Evolutionary conservation across 1,140 invertebrate genomes (phyloP).

Genomic region (Ooceraea biroi): DNA sequence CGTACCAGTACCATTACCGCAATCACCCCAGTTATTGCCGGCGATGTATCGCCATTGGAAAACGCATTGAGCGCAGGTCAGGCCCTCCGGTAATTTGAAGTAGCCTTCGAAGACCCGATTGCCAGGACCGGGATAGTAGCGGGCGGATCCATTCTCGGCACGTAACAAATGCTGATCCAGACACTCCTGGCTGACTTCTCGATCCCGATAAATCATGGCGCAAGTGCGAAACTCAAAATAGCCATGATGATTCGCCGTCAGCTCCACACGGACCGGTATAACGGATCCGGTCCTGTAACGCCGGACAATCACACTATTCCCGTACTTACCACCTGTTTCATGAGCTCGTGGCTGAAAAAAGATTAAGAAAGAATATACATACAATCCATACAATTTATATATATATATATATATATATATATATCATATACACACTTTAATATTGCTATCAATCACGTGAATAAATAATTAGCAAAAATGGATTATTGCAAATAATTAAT

Average conservation of each 20-base stretch:
- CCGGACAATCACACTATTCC: conserved; percentile 92
- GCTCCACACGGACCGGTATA: conserved; percentile 91
- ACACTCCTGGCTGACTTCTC: conserved; percentile 91
- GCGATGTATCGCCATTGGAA: conserved; percentile 94
- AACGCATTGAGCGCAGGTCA: conserved; percentile 92
- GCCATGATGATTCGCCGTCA: conserved; percentile 93
- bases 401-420: not conserved
- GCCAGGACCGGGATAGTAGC: conserved; percentile 92
- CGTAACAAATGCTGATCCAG: conserved; percentile 91
- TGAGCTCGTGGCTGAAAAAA: conserved; percentile 90
- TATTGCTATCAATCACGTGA: too few species aligned
- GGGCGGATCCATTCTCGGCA: conserved; percentile 86
- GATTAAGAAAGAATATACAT: conserved; percentile 42
- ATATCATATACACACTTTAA: too few species aligned
- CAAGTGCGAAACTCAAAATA: conserved; percentile 96
- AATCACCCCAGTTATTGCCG: conserved; percentile 93
- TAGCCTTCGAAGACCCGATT: conserved; percentile 92
- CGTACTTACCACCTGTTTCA: conserved; percentile 94
- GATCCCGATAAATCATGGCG: conserved; percentile 87
- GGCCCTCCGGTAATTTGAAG: conserved; percentile 89
- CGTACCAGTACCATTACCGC: conserved; percentile 88
- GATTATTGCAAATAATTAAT: too few species aligned
- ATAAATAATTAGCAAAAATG: too few species aligned
- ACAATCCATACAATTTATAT: not conserved
- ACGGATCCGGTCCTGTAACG: conserved; percentile 90